Conservation (phyloP, 2,888 invertebrate genomes). For the Aporophyla nigra region DNA sequence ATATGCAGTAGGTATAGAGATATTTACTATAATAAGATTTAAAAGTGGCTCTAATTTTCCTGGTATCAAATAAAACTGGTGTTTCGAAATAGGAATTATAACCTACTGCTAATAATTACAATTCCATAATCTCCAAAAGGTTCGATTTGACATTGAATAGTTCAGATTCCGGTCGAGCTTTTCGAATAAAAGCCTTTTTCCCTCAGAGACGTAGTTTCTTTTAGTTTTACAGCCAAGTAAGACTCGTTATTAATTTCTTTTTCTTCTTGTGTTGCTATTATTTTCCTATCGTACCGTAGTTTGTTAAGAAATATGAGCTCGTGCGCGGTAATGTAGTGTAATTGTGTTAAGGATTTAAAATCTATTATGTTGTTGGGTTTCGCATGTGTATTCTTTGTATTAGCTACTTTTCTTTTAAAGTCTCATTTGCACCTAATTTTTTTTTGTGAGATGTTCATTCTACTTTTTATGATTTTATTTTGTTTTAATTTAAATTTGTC, state of each 20-base stretch:
- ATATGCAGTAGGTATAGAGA: too few species aligned
- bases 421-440: not conserved
- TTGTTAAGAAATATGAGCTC: conserved; percentile 46
- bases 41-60: not conserved
- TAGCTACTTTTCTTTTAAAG: not conserved
- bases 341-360: conserved; percentile 57
- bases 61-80: not conserved
- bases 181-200: not conserved
- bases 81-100: not conserved
- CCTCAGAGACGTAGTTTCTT: conserved; percentile 29
- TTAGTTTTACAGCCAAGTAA: conserved; percentile 27
- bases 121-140: not conserved
- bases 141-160: not conserved
- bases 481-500: not conserved
- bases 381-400: not conserved
- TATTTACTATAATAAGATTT: not conserved
- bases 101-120: not conserved
- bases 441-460: not conserved
- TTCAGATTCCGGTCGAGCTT: not conserved
- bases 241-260: conserved; percentile 52
- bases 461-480: not conserved
- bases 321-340: conserved; percentile 50
- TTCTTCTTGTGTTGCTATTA: conserved; percentile 47
- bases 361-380: conserved; percentile 40
- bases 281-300: conserved; percentile 49